Evolutionary conservation across 2,797 vertebrate species (phyloP).

Genomic region (Coregonus sp.): DNA sequence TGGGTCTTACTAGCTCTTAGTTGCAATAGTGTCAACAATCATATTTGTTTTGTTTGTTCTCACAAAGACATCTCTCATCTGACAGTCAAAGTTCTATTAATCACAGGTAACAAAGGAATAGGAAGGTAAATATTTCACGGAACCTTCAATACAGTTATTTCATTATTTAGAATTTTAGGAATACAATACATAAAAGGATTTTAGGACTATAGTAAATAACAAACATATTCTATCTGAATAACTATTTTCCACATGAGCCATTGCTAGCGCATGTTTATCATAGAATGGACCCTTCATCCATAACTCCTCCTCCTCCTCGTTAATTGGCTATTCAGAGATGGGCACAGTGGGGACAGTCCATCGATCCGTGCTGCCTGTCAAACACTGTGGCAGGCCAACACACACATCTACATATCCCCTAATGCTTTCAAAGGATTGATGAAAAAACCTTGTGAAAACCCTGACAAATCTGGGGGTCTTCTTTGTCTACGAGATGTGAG

Average conservation of each 20-base stretch:
- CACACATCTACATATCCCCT: slow-evolving; percentile 43
- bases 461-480: slow-evolving; percentile 24
- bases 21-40: neutral
- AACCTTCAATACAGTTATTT: neutral
- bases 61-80: neutral
- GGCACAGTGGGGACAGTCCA: slow-evolving; percentile 44
- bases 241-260: too few species aligned
- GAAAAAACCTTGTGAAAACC: slow-evolving; percentile 41
- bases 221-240: neutral
- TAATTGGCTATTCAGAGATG: slow-evolving; percentile 65
- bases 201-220: neutral
- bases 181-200: neutral
- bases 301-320: slow-evolving; percentile 40
- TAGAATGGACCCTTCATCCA: slow-evolving; percentile 11
- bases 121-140: neutral
- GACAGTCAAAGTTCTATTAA: neutral
- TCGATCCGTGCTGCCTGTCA: slow-evolving; percentile 62
- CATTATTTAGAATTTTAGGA: neutral
- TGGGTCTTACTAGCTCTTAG: neutral
- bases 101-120: neutral
- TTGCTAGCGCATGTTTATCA: neutral
- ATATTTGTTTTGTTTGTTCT: neutral
- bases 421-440: slow-evolving; percentile 49
- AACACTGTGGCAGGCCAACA: slow-evolving; percentile 45
- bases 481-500: neutral